Evolutionary conservation across 35 echinoderm and acorn worm genomes (phyloP).

Genomic region (Nesometra sesokonis): DNA sequence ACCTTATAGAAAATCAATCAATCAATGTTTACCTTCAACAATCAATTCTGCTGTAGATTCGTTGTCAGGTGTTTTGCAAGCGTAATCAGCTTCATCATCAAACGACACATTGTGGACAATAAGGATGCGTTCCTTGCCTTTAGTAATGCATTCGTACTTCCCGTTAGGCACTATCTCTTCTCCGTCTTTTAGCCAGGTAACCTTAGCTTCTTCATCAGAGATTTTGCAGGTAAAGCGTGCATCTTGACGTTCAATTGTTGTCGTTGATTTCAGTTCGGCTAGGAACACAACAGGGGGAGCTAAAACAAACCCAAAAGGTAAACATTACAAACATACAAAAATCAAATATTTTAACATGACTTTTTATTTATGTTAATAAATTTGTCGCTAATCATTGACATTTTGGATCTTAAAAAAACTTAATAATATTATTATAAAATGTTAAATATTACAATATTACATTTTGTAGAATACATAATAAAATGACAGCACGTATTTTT

Average conservation of each 20-base stretch:
- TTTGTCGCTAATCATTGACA: too few species aligned
- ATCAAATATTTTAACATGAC: too few species aligned
- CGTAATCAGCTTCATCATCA: slow-evolving; percentile 49
- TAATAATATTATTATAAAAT: too few species aligned
- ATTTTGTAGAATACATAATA: too few species aligned
- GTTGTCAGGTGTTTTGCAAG: slow-evolving; percentile 37
- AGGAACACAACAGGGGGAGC: slow-evolving; percentile 51
- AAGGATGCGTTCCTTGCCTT: slow-evolving; percentile 36
- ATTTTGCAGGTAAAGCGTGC: slow-evolving; percentile 47
- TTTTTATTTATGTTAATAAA: too few species aligned
- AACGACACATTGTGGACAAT: slow-evolving; percentile 33
- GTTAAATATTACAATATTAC: too few species aligned
- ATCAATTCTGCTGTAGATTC: slow-evolving; percentile 36
- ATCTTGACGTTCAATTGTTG: slow-evolving; percentile 31
- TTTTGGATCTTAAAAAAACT: too few species aligned
- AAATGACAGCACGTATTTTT: too few species aligned
- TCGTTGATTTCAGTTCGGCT: slow-evolving; percentile 35
- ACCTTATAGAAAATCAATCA: too few species aligned
- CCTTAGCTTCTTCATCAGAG: slow-evolving; percentile 46
- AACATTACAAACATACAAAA: too few species aligned
- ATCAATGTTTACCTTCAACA: slow-evolving; percentile 36
- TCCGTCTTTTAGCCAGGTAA: slow-evolving; percentile 46
- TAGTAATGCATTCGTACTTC: slow-evolving; percentile 14
- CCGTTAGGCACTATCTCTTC: neutral
- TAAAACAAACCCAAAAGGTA: neutral